Evolutionary conservation across 2,113 vertebrate species (phyloP).

Genomic region (Hyperoodon ampullatus): DNA sequence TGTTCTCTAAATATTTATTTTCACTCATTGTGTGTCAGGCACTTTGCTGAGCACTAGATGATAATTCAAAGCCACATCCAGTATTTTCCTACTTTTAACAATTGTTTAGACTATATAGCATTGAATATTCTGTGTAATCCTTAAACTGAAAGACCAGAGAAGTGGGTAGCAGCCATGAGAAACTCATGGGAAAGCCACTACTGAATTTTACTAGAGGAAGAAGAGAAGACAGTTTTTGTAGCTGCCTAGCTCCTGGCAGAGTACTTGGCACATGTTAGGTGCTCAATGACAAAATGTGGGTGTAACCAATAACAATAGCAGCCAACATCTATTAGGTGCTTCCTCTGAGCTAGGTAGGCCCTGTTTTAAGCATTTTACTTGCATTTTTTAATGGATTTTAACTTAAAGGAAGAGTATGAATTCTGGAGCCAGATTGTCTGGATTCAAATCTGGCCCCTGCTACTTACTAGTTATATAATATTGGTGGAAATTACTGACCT

Average conservation of each 20-base stretch:
- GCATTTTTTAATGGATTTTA: neutral
- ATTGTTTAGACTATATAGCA: neutral
- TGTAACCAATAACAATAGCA: neutral
- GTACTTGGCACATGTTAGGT: neutral
- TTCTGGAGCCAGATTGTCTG: neutral
- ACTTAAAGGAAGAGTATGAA: neutral
- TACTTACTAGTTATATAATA: neutral
- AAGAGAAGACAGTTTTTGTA: neutral
- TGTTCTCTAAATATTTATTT: slow-evolving; percentile 17
- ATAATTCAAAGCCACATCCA: neutral
- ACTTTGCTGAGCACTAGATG: neutral
- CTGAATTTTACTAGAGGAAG: neutral
- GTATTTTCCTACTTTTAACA: slow-evolving; percentile 13
- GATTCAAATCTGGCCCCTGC: neutral
- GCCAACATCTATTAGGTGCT: too few species aligned
- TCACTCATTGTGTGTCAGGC: neutral
- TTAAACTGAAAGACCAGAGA: neutral
- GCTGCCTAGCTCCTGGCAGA: neutral
- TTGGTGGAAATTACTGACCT: neutral
- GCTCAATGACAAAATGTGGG: neutral
- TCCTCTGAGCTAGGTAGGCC: neutral
- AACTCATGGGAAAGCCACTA: neutral
- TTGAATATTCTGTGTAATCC: neutral
- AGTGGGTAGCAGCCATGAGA: neutral
- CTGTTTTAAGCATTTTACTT: neutral